Evolutionary conservation across 2,888 invertebrate genomes (phyloP).

Genomic region (Beris morrisii): DNA sequence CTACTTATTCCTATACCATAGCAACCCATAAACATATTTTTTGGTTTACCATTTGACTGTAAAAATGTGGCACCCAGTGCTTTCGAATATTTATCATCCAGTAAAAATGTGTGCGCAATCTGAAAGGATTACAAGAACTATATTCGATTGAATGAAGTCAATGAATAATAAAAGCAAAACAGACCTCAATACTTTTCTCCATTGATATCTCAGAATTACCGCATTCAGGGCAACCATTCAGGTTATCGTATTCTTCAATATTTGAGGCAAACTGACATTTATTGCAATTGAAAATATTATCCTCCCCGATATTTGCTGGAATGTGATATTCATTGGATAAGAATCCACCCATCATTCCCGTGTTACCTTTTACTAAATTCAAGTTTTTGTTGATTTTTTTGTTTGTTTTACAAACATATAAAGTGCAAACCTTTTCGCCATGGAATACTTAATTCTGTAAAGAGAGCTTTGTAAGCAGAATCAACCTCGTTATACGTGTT

Average conservation of each 20-base stretch:
- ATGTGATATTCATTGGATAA: slow-evolving; percentile 93
- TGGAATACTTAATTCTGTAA: slow-evolving; percentile 67
- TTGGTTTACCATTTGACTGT: slow-evolving; percentile 56
- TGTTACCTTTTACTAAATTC: slow-evolving; percentile 67
- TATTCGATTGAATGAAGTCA: not conserved
- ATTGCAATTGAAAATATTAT: slow-evolving; percentile 66
- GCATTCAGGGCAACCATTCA: slow-evolving; percentile 58
- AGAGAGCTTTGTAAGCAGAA: slow-evolving; percentile 67
- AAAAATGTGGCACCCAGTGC: slow-evolving; percentile 66
- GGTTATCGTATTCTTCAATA: slow-evolving; percentile 53
- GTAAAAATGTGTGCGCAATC: slow-evolving; percentile 87
- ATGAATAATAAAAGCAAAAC: slow-evolving; percentile 7
- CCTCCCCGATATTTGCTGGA: slow-evolving; percentile 76
- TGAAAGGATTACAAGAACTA: slow-evolving; percentile 46
- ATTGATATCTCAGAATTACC: slow-evolving; percentile 44
- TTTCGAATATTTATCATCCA: slow-evolving; percentile 83
- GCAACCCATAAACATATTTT: slow-evolving; percentile 80
- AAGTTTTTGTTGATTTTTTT: not conserved
- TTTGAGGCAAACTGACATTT: slow-evolving; percentile 64
- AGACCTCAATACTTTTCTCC: slow-evolving; percentile 65
- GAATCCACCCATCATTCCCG: slow-evolving; percentile 83
- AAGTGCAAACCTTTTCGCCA: slow-evolving; percentile 66
- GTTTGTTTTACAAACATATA: not conserved
- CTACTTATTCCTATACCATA: slow-evolving; percentile 91
- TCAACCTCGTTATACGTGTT: slow-evolving; percentile 69